phyloP scores from a whole-genome alignment of 2,888 invertebrate genomes.

The Zaprionus bogoriensis region DNA sequence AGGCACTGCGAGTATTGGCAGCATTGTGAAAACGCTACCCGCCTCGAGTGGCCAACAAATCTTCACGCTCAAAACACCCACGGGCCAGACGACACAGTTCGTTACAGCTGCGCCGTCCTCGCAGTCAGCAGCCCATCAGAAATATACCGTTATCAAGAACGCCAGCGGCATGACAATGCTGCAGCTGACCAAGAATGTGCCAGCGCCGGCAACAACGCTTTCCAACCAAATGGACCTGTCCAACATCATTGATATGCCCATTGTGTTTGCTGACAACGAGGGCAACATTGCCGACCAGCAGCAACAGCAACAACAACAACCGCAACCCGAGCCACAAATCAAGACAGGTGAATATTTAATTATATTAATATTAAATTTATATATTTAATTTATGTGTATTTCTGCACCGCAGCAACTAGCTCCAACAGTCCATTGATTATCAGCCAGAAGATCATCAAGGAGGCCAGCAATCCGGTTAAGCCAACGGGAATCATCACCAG shows the following conservation, averaged over 20 bases:
- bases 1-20: constrained; percentile 63
- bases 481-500: constrained; percentile 22
- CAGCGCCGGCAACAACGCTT: constrained; percentile 23
- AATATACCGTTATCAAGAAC: constrained; percentile 81
- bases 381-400: background rate
- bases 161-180: constrained; percentile 65
- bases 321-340: constrained; percentile 17
- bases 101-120: constrained; percentile 54
- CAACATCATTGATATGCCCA: constrained; percentile 87
- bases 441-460: constrained; percentile 79
- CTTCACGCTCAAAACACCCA: constrained; percentile 79
- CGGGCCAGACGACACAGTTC: constrained; percentile 75
- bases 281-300: constrained; percentile 75
- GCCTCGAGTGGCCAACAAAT: constrained; percentile 71
- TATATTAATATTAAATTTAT: background rate
- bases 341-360: constrained; percentile 46
- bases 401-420: constrained; percentile 15
- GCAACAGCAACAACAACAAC: constrained; percentile 44
- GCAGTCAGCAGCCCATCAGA: constrained; percentile 66
- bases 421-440: constrained; percentile 69
- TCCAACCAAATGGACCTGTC: constrained; percentile 82
- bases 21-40: constrained; percentile 74
- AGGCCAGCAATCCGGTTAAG: constrained; percentile 47
- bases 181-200: constrained; percentile 62
- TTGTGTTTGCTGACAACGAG: constrained; percentile 86